Evolutionary conservation across 2,113 vertebrate species (phyloP).

Genomic region (Agapornis roseicollis): DNA sequence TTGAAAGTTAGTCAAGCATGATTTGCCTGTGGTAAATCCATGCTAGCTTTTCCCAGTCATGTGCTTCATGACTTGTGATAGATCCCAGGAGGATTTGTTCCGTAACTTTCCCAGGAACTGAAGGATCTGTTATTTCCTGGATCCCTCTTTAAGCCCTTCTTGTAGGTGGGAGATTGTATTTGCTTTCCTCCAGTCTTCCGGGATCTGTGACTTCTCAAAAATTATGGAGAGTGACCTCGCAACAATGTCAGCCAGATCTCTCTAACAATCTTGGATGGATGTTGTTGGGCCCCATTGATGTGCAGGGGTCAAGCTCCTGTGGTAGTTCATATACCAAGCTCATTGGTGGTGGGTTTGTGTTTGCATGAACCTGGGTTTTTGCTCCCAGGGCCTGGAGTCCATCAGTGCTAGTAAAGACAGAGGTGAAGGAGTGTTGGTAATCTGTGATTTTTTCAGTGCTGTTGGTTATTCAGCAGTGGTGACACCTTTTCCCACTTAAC

Average conservation of each 20-base stretch:
- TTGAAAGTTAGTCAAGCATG: neutral
- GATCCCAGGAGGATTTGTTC: neutral
- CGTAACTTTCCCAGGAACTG: neutral
- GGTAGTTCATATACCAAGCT: neutral
- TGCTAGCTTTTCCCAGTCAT: neutral
- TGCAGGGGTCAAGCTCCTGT: neutral
- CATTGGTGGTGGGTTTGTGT: neutral
- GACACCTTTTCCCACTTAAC: neutral
- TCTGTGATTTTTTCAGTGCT: neutral
- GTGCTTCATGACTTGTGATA: neutral
- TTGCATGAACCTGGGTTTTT: neutral
- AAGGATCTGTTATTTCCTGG: neutral
- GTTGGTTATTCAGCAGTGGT: neutral
- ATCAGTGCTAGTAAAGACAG: neutral
- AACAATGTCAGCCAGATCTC: neutral
- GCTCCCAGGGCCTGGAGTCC: neutral
- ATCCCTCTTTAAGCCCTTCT: neutral
- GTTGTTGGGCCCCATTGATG: neutral
- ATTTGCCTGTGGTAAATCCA: neutral
- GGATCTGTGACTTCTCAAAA: neutral
- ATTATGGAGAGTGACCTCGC: neutral
- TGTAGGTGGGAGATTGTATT: neutral
- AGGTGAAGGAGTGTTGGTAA: neutral
- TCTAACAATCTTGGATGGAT: neutral
- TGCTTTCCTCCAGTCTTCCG: neutral